These are phyloP conservation scores for Oreochromis niloticus DNA, from an alignment of 2,113 vertebrate genomes.

Conservation along the genomic window DNA sequence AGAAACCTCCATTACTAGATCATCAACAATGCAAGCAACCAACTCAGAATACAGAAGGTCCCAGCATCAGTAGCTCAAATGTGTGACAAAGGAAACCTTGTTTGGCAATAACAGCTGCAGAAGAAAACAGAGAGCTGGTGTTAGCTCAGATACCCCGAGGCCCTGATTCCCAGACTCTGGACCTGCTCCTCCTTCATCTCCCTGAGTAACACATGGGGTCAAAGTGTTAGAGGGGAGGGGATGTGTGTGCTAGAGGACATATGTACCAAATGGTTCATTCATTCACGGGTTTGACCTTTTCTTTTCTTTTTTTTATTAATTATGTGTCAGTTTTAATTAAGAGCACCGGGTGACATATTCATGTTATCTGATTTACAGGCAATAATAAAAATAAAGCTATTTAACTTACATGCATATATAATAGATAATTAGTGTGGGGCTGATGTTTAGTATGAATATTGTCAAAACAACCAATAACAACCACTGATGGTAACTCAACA, in stretches of 20 bases:
- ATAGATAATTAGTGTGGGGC: neutral
- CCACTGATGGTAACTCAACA: neutral
- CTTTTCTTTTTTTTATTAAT: neutral
- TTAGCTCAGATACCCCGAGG: neutral
- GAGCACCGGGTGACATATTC: neutral
- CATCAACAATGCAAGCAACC: neutral
- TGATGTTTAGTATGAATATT: neutral
- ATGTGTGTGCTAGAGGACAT: neutral
- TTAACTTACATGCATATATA: neutral
- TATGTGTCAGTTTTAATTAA: neutral
- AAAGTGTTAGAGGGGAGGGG: neutral
- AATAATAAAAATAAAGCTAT: neutral
- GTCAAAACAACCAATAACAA: neutral
- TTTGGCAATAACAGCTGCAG: neutral
- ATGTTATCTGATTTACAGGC: neutral
- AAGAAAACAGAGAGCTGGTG: neutral
- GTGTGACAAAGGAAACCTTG: neutral
- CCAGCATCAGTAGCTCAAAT: neutral
- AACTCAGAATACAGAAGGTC: neutral
- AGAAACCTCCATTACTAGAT: neutral
- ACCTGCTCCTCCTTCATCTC: neutral
- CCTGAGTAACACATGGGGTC: neutral
- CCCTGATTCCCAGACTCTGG: neutral
- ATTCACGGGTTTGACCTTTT: neutral
- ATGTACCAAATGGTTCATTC: neutral